Base-by-base conservation (phyloP, 37 sponge, comb jelly and placozoan species). In the Beroe ovata region DNA sequence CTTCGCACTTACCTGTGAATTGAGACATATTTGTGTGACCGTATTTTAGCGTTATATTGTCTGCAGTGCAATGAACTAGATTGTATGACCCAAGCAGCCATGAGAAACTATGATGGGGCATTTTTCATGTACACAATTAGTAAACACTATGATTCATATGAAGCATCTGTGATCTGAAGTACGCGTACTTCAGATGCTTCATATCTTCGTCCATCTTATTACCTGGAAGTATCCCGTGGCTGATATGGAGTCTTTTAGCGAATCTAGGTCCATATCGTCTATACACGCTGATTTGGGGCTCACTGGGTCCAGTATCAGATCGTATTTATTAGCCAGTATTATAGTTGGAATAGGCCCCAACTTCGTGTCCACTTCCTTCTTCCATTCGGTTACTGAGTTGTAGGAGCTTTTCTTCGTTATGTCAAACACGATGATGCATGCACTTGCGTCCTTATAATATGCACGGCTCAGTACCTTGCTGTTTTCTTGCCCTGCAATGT, bases 391-490 rank as follows among this genome's bases (percentile, higher is more conserved):
- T 25, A 77, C 14, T 14, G 35, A 30, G 8, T 77, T 35, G 21
- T n/a, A 77, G 26, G 84, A 41, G 38, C 25, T 77, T 1, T 37
- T 77, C 2, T 77, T 42, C 1, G 84, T 77, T 8, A 77, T 38
- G 41, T 77, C 84, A 40, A 77, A 77, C 41, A 77, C 84, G 23
- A 77, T 77, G 22, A 77, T 16, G 41, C 84, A 77, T 14, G 84
- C 84, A 36, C 84, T 77, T 2, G 84, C 42, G 8, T 19, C 41
- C 14, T 39, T 77, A 20, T 77, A 77, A 54, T 42, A 77, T 21
- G 18, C 41, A 16, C 84, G 39, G 26, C 54, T 26, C 28, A 77
- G 54, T 11, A 40, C 47, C 21, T 77, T 77, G 18, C 54, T 77
- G 54, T 77, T 3, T 54, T 77, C 84, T 54, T 77, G 84, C 3